Base-by-base conservation (phyloP, 2,113 vertebrate genomes). In the Tichodroma muraria region DNA sequence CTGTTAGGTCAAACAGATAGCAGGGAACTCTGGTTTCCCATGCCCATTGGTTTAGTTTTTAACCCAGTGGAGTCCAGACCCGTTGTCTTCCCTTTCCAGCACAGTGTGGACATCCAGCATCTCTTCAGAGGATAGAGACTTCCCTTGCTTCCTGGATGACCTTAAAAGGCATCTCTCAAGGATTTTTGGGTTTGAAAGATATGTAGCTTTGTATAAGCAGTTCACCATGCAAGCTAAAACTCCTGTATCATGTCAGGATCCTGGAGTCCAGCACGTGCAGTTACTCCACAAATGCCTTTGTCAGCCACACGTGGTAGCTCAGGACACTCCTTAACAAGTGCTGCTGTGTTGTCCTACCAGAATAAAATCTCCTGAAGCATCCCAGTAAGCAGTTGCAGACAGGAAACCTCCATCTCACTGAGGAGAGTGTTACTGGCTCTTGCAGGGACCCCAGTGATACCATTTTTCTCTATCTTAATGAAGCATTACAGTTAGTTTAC, bases 401-500 rank as follows among this genome's bases (percentile, higher is more conserved):
- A 40, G 71, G 53, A 78, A 89, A 37, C 13, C 23, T 71, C 16
- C 33, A 12, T 85, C 8, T 38, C 69, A 45, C 66, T 21, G 50
- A 78, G 44, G 64, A 53, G 84, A 79, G 25, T 12, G 37, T 63
- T 82, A 45, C 85, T 82, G 60, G 61, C 71, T 95, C n/a, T 88
- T 94, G 85, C 57, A 45, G 70, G 42, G 88, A 88, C 80, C 83
- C 85, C 76, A 52, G 64, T 91, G 70, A 72, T 92, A 70, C n/a
- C 45, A 65, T 97, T 96, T 97, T 93, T 96, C 80, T 96, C 72
- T 65, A 83, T 96, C 92, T 97, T 95, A 98, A 97, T 98, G 97
- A 98, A 97, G 96, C 96, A 94, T 97, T 97, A 94, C 90, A 64
- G 94, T 96, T 97, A 72, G 78, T 98, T 98, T 97, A 97, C 96